Evolutionary conservation across 1,140 invertebrate species (phyloP), one percentile per base, ranked within the genome.

Genomic region (Heliconius eleuchia): DNA sequence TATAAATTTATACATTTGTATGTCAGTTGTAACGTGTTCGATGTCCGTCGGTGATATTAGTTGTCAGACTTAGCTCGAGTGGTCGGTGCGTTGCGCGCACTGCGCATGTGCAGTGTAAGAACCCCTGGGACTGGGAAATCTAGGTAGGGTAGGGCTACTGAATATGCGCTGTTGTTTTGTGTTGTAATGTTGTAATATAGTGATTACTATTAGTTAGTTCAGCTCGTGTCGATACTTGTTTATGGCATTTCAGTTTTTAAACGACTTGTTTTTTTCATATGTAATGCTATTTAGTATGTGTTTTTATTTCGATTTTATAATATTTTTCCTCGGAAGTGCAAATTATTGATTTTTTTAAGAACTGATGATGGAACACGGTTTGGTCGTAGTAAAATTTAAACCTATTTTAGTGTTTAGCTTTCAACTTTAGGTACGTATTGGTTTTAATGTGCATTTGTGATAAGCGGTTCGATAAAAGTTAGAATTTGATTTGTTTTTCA

Each of bases 81-180:
- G n/a, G 55, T 30, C 60, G 60, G 60, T 66, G 60, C 2, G 60
- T 27, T 16, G 60, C 9, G 9, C 60, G 23, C 60, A 6, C 60
- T 66, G 60, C 60, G 60, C 60, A 66, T 66, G 60, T 66, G 60
- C 60, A 30, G 3, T 30, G 27, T 11, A 30, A 30, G 27, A 13
- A 66, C 60, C 60, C 60, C 60, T 6, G 60, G 60, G 27, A 30
- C 27, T 66, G 60, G 60, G 23, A 66, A 66, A 27, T 66, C 60
- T 30, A 66, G 60, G 23, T 66, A 66, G 60, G 60, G 60, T 66
- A 66, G 23, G 60, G 60, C 60, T 66, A 16, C 27, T 66, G 23
- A 30, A 66, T 30, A 66, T 66, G 27, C 60, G 27, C 13, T 27
- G 60, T 30, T 66, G n/a, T 60, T 23, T 60, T 27, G n/a, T 55